These are phyloP conservation scores for Agriopis marginaria DNA, from an alignment of 2,888 invertebrate genomes.

Conservation along the genomic window DNA sequence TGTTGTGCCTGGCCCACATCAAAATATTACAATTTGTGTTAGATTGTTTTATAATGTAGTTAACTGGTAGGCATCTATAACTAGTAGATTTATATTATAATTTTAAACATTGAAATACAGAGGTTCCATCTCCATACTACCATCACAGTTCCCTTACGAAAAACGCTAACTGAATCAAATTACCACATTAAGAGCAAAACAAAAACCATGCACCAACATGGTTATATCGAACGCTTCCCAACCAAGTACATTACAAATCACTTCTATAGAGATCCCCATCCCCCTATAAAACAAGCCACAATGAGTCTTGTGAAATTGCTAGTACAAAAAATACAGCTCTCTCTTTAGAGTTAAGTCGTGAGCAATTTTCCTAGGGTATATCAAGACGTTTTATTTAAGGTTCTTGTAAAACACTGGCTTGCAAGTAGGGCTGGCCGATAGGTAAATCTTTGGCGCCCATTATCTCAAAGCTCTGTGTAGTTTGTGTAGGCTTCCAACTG, in stretches of 20 bases:
- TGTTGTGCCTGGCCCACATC: too few relatives aligned
- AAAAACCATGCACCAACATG: conserved; percentile 13
- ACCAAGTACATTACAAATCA: conserved; percentile 32
- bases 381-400: conserved; percentile 10
- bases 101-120: background rate
- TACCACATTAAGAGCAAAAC: background rate
- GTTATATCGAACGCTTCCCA: conserved; percentile 11
- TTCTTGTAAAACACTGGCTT: conserved; percentile 11
- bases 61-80: background rate
- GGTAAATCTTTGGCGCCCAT: conserved; percentile 10
- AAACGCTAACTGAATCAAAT: conserved; percentile 11
- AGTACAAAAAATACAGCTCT: conserved; percentile 16
- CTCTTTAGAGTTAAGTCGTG: conserved; percentile 16
- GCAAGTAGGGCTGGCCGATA: background rate
- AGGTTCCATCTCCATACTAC: background rate
- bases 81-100: too few relatives aligned
- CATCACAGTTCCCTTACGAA: background rate
- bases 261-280: conserved; percentile 32
- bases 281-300: conserved; percentile 19
- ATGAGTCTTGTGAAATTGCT: conserved; percentile 26
- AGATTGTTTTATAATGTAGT: background rate
- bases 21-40: too few relatives aligned
- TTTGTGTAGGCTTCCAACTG: conserved; percentile 13
- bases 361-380: conserved; percentile 14
- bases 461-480: conserved; percentile 10